Evolutionary conservation across 2,113 vertebrate genomes (phyloP), one percentile per base, ranked within the genome.

Genomic region (Salvelinus alpinus): DNA sequence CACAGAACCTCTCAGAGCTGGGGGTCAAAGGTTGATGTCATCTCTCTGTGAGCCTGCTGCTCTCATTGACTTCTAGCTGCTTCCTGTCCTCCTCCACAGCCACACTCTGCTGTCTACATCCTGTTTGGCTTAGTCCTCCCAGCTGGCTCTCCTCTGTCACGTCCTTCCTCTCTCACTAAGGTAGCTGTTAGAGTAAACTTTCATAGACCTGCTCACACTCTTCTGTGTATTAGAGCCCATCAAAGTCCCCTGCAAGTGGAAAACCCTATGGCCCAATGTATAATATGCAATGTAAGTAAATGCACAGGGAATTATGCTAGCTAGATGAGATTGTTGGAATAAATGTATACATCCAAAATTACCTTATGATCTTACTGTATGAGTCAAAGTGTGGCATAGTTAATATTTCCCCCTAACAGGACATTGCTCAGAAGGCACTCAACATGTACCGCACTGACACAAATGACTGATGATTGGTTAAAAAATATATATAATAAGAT

Each of bases 61-160:
- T 54, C 51, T 54, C 51, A 54, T 54, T 54, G 16, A 5, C 51
- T 54, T 54, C 51, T 44, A 54, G 51, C 72, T 75, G 67, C 78
- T 85, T 91, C 82, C 82, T 89, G 79, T 85, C 48, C 57, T 72
- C 75, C 72, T 80, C 66, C 57, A 75, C 71, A 67, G 82, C 57
- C 60, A 73, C 2, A 64, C 81, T 79, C 81, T 51, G 11, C 83
- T 86, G 80, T 70, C 80, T 85, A 84, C 87, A 87, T 91, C 90
- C 90, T 90, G 90, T 91, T 65, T 65, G 14, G 59, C 59, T 24
- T n/a, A 62, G 5, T 62, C 5, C 59, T 62, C 13, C 22, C 22
- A n/a, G 18, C 60, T 22, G 22, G 22, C 8, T 64, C n/a, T 29
- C 6, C 12, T 66, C 5, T 66, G 64, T 66, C 24, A 27, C 25